Conservation (phyloP, 1,140 invertebrate genomes). For the Philotrypesis tridentata region DNA sequence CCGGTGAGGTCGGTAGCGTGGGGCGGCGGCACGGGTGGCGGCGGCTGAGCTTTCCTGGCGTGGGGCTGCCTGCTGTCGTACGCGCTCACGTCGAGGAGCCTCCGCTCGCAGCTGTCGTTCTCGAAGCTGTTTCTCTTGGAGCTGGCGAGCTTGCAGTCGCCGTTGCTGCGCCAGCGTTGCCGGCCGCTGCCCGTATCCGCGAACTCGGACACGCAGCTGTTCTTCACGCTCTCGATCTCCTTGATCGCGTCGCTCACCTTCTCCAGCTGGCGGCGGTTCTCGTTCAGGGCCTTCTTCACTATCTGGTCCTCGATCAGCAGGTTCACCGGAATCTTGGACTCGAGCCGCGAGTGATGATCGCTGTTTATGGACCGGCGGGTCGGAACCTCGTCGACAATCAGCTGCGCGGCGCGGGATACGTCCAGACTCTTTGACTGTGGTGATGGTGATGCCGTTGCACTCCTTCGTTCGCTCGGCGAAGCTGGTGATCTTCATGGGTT, state of each 20-base stretch:
- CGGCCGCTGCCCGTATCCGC: neutral
- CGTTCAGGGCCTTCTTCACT: slow-evolving; percentile 70
- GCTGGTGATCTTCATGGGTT: slow-evolving; percentile 25
- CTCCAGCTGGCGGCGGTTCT: slow-evolving; percentile 69
- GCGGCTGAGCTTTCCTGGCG: neutral
- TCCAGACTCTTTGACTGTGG: slow-evolving; percentile 63
- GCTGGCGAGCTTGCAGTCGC: neutral
- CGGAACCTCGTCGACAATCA: slow-evolving; percentile 46
- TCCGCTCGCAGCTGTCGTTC: slow-evolving; percentile 52
- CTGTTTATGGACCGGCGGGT: slow-evolving; percentile 48
- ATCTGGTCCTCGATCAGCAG: slow-evolving; percentile 70
- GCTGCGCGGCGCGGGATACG: slow-evolving; percentile 51
- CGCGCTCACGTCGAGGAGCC: slow-evolving; percentile 45
- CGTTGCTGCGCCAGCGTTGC: slow-evolving; percentile 19
- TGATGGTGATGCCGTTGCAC: slow-evolving; percentile 62
- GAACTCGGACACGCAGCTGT: slow-evolving; percentile 52
- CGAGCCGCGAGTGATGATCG: slow-evolving; percentile 49
- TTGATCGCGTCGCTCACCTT: slow-evolving; percentile 71
- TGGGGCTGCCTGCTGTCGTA: slow-evolving; percentile 30
- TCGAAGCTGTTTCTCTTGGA: slow-evolving; percentile 64
- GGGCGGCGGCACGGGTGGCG: neutral
- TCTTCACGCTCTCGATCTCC: slow-evolving; percentile 69
- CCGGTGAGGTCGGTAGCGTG: neutral
- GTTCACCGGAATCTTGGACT: slow-evolving; percentile 69
- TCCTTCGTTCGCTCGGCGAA: slow-evolving; percentile 51